Percentiles rank a stretch among this genome's conserved stretches.
phyloP scores from a whole-genome alignment of 2,113 vertebrate genomes.

The Zosterops pallidus region DNA sequence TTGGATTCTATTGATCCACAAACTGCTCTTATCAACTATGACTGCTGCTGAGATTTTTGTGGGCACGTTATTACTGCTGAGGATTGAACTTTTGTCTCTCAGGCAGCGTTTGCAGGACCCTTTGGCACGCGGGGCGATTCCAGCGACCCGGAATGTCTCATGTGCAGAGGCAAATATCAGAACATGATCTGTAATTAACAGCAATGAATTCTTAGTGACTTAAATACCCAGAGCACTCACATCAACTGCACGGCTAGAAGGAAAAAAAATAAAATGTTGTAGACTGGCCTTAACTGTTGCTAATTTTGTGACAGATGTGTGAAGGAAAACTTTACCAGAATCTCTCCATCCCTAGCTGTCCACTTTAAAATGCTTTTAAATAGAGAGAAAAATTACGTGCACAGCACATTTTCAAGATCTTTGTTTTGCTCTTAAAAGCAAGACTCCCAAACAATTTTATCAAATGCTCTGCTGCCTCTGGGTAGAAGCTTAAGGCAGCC shows the following conservation, averaged over 20 bases:
- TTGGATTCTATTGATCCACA: conserved; percentile 73
- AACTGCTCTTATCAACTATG: conserved; percentile 63
- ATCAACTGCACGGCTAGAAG: not conserved
- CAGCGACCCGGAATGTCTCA: conserved; percentile 46
- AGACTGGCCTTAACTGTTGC: not conserved
- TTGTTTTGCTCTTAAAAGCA: not conserved
- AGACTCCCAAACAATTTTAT: not conserved
- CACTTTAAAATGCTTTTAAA: not conserved
- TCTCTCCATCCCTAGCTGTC: not conserved
- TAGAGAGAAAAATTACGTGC: not conserved
- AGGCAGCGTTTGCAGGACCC: not conserved
- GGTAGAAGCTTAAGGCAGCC: accelerated
- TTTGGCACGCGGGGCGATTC: conserved; percentile 39
- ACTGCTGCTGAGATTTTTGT: conserved; percentile 26
- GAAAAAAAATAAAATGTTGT: not conserved
- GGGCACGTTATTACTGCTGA: conserved; percentile 31
- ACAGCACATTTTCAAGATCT: not conserved
- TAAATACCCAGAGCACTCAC: not conserved
- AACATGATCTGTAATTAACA: conserved; percentile 50
- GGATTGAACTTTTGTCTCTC: conserved; percentile 51
- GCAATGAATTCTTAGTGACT: not conserved
- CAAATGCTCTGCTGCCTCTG: not conserved
- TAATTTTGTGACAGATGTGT: not conserved
- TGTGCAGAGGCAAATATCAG: conserved; percentile 44
- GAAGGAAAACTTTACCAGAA: not conserved